Evolutionary conservation across 2,888 invertebrate species (phyloP), one percentile per base, ranked within the genome.

Genomic region (Leucophenga maculata): DNA sequence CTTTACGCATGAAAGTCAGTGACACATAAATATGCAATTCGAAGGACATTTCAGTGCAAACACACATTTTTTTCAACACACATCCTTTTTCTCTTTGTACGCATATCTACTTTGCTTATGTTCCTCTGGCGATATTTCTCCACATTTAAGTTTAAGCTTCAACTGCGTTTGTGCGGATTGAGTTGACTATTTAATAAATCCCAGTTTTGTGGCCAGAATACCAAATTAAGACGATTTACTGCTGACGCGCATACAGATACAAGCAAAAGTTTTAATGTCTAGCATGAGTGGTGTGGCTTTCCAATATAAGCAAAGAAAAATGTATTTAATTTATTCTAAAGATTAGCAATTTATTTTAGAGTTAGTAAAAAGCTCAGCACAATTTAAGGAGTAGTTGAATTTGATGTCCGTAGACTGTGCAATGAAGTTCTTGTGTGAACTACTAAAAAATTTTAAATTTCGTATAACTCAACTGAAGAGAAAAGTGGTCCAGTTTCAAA

Each of bases 191-290:
- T 83, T 83, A 83, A 84, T 84, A 83, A 84, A 84, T 83, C 83
- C 78, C 81, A 77, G 79, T 84, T 80, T 78, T 83, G 85, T 78
- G 85, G 83, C 77, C 79, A 81, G 83, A 85, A 84, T 84, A 84
- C 83, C 72, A 83, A 82, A 83, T 83, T 81, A 83, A 82, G 80
- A 76, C 83, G 80, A 77, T 82, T 84, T 83, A 77, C 77, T 77
- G 68, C 57, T 26, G 60, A 18, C 50, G 16, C 50, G 16, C 67
- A 39, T 44, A 20, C 59, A 46, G 11, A 70, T 46, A 65, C 46
- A 65, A 32, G 65, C 60, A 69, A 66, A 67, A 68, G 72, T 72
- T 67, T 72, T 69, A 72, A 73, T 73, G 50, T 73, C 74, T 69
- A 75, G 68, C 67, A 62, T 18, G 72, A 46, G 46, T 67, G 14